Conservation (phyloP, 2,113 vertebrate genomes). For the Phalacrocorax brasilianus region DNA sequence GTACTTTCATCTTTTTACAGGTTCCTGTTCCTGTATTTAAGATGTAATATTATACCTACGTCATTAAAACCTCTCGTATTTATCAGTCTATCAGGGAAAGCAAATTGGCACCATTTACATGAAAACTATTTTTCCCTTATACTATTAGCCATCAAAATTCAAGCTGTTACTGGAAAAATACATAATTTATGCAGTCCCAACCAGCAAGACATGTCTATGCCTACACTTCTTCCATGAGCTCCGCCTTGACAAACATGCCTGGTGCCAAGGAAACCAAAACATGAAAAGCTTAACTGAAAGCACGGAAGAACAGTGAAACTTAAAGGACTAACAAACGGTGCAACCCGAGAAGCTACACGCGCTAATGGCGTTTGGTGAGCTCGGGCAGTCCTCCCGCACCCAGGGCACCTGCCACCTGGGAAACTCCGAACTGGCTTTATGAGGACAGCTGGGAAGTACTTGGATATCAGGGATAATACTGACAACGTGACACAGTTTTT, state of each 20-base stretch:
- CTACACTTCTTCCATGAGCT: not conserved
- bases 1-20: not conserved
- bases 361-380: too few species aligned
- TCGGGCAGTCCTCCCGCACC: not conserved
- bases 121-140: not conserved
- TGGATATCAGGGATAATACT: not conserved
- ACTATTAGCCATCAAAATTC: not conserved
- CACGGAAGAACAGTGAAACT: not conserved
- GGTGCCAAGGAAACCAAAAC: not conserved
- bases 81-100: not conserved
- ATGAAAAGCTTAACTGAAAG: not conserved
- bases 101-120: not conserved
- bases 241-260: not conserved
- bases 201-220: too few species aligned
- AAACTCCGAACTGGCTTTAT: not conserved
- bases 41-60: not conserved
- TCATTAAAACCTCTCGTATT: not conserved
- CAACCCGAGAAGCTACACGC: not conserved
- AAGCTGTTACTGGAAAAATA: not conserved
- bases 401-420: too few species aligned
- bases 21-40: not conserved
- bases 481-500: not conserved
- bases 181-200: not conserved
- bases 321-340: not conserved
- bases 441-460: not conserved